Percentiles rank a stretch among this genome's conserved stretches.
Evolutionary conservation across 2,797 vertebrate species (phyloP).

Genomic region (Paguma larvata): DNA sequence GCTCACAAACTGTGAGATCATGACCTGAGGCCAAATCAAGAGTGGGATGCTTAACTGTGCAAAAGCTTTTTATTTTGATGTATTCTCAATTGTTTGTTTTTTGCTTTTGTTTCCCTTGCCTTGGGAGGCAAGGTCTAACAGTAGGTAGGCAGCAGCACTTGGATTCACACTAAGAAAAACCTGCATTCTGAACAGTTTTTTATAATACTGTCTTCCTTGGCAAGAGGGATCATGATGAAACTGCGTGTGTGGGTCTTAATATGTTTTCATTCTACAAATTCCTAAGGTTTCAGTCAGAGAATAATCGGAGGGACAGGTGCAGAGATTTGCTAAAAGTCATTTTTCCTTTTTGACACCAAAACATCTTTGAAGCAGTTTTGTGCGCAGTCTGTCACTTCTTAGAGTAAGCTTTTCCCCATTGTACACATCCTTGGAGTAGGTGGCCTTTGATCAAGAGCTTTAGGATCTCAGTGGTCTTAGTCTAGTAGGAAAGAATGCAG

Average conservation of each 20-base stretch:
- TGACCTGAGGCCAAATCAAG: too few relatives aligned
- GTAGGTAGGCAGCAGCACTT: neutral
- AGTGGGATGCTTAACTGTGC: neutral
- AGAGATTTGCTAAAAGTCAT: neutral
- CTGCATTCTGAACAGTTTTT: neutral
- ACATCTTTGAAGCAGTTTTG: neutral
- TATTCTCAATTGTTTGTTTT: neutral
- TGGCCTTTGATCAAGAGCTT: neutral
- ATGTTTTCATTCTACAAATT: neutral
- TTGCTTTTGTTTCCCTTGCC: neutral
- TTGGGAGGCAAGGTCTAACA: neutral
- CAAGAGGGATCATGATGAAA: neutral
- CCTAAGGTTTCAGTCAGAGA: neutral
- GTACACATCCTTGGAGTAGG: neutral
- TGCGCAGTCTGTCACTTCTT: neutral
- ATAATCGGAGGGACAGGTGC: neutral
- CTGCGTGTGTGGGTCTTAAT: neutral
- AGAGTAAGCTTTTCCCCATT: neutral
- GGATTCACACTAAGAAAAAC: neutral
- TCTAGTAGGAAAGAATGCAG: neutral
- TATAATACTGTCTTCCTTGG: neutral
- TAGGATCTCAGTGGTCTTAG: neutral
- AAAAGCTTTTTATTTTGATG: neutral
- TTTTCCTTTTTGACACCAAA: neutral
- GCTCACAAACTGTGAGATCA: too few relatives aligned